Evolutionary conservation across 2,888 invertebrate species (phyloP).

Genomic region (Eristalis intricaria): DNA sequence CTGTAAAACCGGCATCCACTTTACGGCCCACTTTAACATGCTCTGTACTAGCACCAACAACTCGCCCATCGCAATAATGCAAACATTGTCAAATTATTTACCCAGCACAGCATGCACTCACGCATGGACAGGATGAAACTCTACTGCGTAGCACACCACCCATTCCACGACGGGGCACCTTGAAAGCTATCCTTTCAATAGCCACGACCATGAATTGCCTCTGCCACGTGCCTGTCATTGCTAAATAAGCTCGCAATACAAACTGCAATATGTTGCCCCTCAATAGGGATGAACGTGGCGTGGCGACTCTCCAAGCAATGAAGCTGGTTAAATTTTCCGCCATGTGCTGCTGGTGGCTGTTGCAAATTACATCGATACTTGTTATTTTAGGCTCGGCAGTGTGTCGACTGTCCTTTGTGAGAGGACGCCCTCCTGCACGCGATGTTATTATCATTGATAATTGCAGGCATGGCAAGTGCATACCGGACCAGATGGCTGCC

Average conservation of each 20-base stretch:
- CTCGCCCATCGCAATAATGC: background rate
- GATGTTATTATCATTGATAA: constrained; percentile 48
- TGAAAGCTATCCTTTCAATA: constrained; percentile 8
- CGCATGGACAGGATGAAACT: background rate
- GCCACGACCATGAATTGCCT: constrained; percentile 44
- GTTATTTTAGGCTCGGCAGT: constrained; percentile 30
- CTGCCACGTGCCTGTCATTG: constrained; percentile 46
- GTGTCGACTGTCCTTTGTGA: constrained; percentile 5
- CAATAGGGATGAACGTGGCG: background rate
- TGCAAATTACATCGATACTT: constrained; percentile 38
- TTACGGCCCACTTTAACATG: too few relatives aligned
- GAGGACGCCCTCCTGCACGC: constrained; percentile 22
- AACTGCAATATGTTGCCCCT: constrained; percentile 26
- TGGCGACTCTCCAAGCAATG: background rate
- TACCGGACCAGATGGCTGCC: constrained; percentile 25
- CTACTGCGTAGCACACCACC: background rate
- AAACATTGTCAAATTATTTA: constrained; percentile 8
- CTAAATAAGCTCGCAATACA: constrained; percentile 9
- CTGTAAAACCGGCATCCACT: too few relatives aligned
- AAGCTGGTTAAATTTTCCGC: background rate
- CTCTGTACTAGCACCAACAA: background rate
- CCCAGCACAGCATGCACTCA: background rate
- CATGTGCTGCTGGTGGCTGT: constrained; percentile 25
- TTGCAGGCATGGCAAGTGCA: constrained; percentile 34
- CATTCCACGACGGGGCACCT: background rate